Conservation (phyloP, 2,888 invertebrate genomes). For the Toxonevra muliebris region DNA sequence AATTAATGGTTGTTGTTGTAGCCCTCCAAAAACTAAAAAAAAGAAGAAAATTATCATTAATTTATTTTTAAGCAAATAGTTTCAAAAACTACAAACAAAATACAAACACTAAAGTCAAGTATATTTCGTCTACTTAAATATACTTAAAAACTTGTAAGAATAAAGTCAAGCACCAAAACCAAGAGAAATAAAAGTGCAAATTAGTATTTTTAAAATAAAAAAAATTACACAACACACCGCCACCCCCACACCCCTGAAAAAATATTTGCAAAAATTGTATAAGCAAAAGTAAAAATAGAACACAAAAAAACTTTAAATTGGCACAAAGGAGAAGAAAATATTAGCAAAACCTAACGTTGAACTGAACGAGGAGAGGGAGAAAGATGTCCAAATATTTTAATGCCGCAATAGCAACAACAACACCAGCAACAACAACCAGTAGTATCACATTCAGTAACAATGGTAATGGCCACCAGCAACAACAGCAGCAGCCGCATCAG, state of each 20-base stretch:
- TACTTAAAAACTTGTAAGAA: conserved; percentile 1
- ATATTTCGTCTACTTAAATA: not conserved
- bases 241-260: no score
- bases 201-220: conserved; percentile 9
- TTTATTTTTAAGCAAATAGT: conserved; percentile 40
- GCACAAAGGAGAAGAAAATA: not conserved
- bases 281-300: not conserved
- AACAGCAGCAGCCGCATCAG: conserved; percentile 37
- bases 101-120: not conserved
- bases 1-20: conserved; percentile 22
- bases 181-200: conserved; percentile 18
- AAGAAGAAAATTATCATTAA: conserved; percentile 23
- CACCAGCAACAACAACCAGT: conserved; percentile 28
- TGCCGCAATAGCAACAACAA: conserved; percentile 28
- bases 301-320: not conserved
- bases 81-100: conserved; percentile 39
- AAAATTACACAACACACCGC: not conserved
- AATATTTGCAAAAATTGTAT: not conserved
- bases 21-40: conserved; percentile 27
- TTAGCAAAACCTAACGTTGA: not conserved
- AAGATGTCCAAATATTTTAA: conserved; percentile 59
- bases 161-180: conserved; percentile 15
- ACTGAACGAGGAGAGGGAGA: not conserved
- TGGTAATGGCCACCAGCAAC: conserved; percentile 34
- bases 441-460: conserved; percentile 18